Conservation (phyloP, 1,140 invertebrate species). For the Oscheius sp. region DNA sequence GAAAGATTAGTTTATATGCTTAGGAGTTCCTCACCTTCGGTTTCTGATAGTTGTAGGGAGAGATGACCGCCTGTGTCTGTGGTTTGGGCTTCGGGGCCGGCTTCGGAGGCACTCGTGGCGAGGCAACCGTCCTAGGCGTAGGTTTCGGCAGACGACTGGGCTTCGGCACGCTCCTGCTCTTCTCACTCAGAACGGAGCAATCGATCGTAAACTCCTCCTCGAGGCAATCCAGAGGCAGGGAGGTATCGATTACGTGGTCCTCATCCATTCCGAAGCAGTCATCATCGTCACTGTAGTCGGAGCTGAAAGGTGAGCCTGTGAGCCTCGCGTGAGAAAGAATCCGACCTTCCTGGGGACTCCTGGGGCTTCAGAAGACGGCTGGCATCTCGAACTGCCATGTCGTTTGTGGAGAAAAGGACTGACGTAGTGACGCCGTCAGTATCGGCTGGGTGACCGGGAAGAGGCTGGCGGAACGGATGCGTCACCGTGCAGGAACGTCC, state of each 20-base stretch:
- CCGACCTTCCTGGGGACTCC: neutral
- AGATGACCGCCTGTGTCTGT: neutral
- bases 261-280: neutral
- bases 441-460: neutral
- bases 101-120: neutral
- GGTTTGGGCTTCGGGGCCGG: neutral
- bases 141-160: slow-evolving; percentile 1
- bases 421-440: neutral
- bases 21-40: neutral
- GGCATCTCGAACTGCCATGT: neutral
- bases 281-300: neutral
- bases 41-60: neutral
- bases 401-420: neutral
- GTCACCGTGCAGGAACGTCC: neutral
- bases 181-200: slow-evolving; percentile 19
- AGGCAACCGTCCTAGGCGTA: neutral
- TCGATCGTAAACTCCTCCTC: neutral
- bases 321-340: neutral
- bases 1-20: neutral
- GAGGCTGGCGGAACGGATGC: neutral
- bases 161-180: slow-evolving; percentile 8
- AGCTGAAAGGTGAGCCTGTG: neutral
- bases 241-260: neutral
- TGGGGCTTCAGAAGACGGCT: neutral
- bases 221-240: neutral